These are phyloP conservation scores for Lampris megalopsis DNA, from an alignment of 2,113 vertebrate genomes.

Conservation along the genomic window DNA sequence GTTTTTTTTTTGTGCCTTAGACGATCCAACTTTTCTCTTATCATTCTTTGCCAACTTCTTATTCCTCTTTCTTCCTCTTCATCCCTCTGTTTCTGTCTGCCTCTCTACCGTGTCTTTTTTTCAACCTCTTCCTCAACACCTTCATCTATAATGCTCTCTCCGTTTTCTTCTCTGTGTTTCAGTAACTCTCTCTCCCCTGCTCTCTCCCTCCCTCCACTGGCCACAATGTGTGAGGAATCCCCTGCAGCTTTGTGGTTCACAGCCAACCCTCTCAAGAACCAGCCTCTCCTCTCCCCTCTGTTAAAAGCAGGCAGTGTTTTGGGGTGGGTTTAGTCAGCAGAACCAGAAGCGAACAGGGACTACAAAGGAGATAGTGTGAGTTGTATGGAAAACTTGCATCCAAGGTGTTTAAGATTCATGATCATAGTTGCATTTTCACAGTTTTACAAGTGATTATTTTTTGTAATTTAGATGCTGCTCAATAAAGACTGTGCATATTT, in stretches of 20 bases:
- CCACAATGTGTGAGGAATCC: conserved; percentile 57
- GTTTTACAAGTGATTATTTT: no score
- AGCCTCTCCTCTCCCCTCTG: neutral
- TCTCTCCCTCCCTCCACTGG: conserved; percentile 7
- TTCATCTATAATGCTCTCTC: neutral
- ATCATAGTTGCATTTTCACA: no score
- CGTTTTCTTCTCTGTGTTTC: neutral
- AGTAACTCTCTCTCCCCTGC: neutral
- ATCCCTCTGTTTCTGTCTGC: neutral
- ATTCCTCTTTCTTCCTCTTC: neutral
- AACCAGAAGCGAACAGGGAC: no score
- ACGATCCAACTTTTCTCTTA: no score
- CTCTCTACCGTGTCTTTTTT: neutral
- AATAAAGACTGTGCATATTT: no score
- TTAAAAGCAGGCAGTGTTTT: neutral
- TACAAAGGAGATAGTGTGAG: no score
- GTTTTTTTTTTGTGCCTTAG: no score
- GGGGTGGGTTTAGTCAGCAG: no score
- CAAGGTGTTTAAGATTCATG: no score
- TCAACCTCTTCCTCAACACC: neutral
- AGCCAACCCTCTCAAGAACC: conserved; percentile 21
- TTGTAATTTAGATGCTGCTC: no score
- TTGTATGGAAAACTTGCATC: no score
- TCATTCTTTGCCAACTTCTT: no score
- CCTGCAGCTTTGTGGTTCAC: conserved; percentile 30